These are phyloP conservation scores for Galerucella nymphaeae DNA, from an alignment of 2,888 invertebrate species.

Conservation along the genomic window DNA sequence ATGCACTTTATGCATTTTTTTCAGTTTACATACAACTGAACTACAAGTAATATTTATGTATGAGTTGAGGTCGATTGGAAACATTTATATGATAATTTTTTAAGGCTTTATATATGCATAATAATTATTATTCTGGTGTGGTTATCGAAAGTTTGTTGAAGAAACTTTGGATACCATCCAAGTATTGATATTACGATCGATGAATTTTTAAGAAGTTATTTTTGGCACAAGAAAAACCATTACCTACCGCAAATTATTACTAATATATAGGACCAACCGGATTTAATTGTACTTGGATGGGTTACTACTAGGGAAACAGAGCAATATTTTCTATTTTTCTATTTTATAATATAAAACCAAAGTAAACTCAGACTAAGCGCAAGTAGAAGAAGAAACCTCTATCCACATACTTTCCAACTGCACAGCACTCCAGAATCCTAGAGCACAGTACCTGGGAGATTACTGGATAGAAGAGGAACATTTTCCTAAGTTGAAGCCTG, in stretches of 20 bases:
- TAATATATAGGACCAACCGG: too few relatives aligned
- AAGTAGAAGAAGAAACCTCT: too few relatives aligned
- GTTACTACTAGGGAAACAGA: too few relatives aligned
- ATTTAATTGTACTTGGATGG: too few relatives aligned
- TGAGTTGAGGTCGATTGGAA: not conserved
- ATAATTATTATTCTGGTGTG: not conserved
- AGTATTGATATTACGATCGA: not conserved
- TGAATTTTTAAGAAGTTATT: conserved; percentile 6
- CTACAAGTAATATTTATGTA: conserved; percentile 15
- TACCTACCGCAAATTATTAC: not conserved
- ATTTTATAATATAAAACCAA: too few relatives aligned
- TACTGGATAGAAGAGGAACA: too few relatives aligned
- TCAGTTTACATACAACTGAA: not conserved
- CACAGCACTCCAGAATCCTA: too few relatives aligned
- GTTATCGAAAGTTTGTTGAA: not conserved
- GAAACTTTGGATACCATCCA: conserved; percentile 2
- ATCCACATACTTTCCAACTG: too few relatives aligned
- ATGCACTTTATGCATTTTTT: not conserved
- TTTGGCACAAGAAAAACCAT: not conserved
- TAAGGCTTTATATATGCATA: not conserved
- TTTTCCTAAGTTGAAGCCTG: too few relatives aligned
- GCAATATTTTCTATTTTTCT: too few relatives aligned
- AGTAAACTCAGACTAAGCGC: too few relatives aligned
- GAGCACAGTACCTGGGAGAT: too few relatives aligned
- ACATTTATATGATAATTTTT: conserved; percentile 6